Evolutionary conservation across 2,113 vertebrate species (phyloP).

Genomic region (Stictonetta naevosa): DNA sequence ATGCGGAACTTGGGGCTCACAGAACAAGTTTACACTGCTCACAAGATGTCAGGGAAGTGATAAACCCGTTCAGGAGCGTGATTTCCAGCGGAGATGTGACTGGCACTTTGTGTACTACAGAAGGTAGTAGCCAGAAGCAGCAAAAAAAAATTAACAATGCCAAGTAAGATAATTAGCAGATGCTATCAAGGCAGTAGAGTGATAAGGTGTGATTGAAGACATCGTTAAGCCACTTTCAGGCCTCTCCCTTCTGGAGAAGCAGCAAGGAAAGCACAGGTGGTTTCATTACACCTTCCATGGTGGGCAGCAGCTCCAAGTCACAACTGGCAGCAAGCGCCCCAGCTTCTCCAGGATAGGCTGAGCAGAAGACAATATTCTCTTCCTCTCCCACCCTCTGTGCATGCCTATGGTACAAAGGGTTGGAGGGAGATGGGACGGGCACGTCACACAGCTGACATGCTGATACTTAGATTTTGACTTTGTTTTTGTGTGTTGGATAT

Average conservation of each 20-base stretch:
- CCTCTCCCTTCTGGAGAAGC: neutral
- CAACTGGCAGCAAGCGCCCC: neutral
- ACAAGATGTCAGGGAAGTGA: neutral
- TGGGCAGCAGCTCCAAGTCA: neutral
- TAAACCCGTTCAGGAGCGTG: neutral
- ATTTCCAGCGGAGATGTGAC: neutral
- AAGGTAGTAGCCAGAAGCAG: neutral
- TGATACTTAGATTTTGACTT: neutral
- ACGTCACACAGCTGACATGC: accelerated
- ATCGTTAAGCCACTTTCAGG: neutral
- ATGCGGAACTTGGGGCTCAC: neutral
- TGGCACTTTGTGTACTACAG: neutral
- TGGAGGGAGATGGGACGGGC: accelerated
- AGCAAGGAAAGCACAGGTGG: neutral
- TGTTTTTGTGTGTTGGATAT: neutral
- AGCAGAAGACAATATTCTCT: neutral
- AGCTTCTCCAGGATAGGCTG: neutral
- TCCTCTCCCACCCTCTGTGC: neutral
- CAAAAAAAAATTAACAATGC: neutral
- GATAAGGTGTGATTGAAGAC: slow-evolving; percentile 19
- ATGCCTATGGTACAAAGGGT: neutral
- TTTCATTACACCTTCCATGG: neutral
- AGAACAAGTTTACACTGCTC: neutral
- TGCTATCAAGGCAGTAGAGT: neutral
- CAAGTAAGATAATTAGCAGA: slow-evolving; percentile 31